phyloP scores from a whole-genome alignment of 2,888 invertebrate species.

The Galeopsomyia nigrocyanea region DNA sequence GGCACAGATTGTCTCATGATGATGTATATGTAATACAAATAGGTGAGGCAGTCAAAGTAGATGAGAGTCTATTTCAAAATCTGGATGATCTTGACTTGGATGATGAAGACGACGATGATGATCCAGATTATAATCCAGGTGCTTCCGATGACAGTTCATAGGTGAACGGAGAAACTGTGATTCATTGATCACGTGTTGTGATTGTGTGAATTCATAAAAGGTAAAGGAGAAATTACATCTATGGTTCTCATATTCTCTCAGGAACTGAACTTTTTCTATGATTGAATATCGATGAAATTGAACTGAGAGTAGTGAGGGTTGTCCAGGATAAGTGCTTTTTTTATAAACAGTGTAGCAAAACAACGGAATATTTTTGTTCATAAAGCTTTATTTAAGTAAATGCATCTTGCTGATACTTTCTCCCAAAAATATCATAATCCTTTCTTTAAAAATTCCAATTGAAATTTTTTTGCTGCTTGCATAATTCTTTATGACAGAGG shows the following conservation, averaged over 20 bases:
- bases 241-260: constrained; percentile 15
- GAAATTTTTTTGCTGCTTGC: constrained; percentile 10
- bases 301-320: constrained; percentile 31
- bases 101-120: constrained; percentile 76
- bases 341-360: constrained; percentile 46
- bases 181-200: constrained; percentile 6
- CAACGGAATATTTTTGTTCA: constrained; percentile 56
- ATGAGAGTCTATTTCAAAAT: constrained; percentile 93
- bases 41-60: constrained; percentile 89
- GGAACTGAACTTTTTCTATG: constrained; percentile 26
- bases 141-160: constrained; percentile 63
- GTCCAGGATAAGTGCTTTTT: constrained; percentile 35
- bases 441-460: constrained; percentile 6
- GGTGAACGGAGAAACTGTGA: constrained; percentile 38
- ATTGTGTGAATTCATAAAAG: constrained; percentile 14
- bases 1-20: background rate
- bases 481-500: constrained; percentile 15
- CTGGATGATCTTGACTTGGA: constrained; percentile 84
- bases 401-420: constrained; percentile 50
- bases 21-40: constrained; percentile 54
- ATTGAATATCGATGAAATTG: constrained; percentile 33
- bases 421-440: constrained; percentile 34
- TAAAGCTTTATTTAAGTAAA: constrained; percentile 60
- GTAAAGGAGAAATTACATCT: constrained; percentile 15
- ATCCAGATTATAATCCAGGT: constrained; percentile 74